Evolutionary conservation across 2,113 vertebrate genomes (phyloP), one percentile per base, ranked within the genome.

Genomic region (Opisthocomus hoazin): DNA sequence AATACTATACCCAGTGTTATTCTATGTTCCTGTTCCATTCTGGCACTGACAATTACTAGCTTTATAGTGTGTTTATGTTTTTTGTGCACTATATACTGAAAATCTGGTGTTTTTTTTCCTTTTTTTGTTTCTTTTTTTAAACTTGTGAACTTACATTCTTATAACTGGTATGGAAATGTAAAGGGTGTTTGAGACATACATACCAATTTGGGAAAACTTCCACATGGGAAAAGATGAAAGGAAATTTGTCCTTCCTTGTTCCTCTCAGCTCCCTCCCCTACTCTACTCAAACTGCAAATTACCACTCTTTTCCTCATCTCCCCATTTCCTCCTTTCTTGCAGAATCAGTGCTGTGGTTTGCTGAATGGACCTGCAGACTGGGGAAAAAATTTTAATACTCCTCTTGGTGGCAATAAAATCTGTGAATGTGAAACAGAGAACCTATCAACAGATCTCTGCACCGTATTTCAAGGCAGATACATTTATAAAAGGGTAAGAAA

Each of bases 321-420:
- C 45, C 21, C 10, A 46, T 84, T 74, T 95, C 43, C 45, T 97
- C 76, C 39, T 78, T 77, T 89, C 51, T 79, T 96, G 65, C 63
- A 98, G 98, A 54, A 87, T 34, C 41, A 97, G 15, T 98, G 98
- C 45, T 98, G 98, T 12, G 98, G 98, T 79, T 82, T 98, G 80
- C 0, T 93, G 34, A 9, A 87, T 3, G 98, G 98, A 71, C 4
- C 57, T 89, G 0, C 2, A 26, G 98, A 98, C 32, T 98, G 98
- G 98, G 97, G 96, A 89, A 4, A 0, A 3, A 97, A 95, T 83
- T 91, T 93, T 83, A 1, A 57, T 11, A 0, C 5, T 2, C 0
- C 4, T 43, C 0, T 3, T 23, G 2, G 4, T 24, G 1, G 2
- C 24, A 9, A 5, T 12, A 8, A 58, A 5, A 51, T 83, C 7